These are phyloP conservation scores for Enchytraeus crypticus DNA, from an alignment of 2,888 invertebrate genomes.

Conservation along the genomic window DNA sequence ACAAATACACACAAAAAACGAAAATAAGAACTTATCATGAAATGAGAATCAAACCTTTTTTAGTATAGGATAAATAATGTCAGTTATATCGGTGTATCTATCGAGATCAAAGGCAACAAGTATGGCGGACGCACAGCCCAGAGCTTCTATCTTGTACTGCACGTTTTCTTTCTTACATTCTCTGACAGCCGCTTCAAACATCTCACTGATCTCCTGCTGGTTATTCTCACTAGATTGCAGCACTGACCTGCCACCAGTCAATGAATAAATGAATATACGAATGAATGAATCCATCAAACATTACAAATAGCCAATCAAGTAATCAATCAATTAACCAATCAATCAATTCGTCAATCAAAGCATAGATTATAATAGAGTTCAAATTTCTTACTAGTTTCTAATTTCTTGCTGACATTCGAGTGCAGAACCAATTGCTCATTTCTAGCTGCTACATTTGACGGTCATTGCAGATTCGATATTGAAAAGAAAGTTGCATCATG, in stretches of 20 bases:
- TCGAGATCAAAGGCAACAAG: constrained; percentile 64
- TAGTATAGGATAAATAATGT: constrained; percentile 59
- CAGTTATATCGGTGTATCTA: constrained; percentile 69
- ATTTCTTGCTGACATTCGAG: too few relatives aligned
- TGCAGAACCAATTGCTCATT: too few relatives aligned
- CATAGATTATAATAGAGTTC: too few relatives aligned
- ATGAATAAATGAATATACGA: neutral
- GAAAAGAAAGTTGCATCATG: too few relatives aligned
- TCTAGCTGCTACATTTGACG: too few relatives aligned
- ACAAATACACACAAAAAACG: neutral
- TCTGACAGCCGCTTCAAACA: constrained; percentile 62
- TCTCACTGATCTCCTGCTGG: constrained; percentile 28
- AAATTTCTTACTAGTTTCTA: too few relatives aligned
- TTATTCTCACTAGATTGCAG: constrained; percentile 15
- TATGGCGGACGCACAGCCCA: constrained; percentile 65
- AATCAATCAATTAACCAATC: too few relatives aligned
- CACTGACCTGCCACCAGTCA: constrained; percentile 5
- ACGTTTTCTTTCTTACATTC: constrained; percentile 74
- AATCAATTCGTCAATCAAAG: too few relatives aligned
- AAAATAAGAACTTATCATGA: neutral
- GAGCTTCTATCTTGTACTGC: constrained; percentile 65
- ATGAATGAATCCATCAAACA: neutral
- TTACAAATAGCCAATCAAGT: too few relatives aligned
- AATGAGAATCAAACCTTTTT: constrained; percentile 54
- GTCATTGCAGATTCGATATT: too few relatives aligned